These are phyloP conservation scores for Eilema griseolum DNA, from an alignment of 2,888 invertebrate genomes.

Conservation along the genomic window DNA sequence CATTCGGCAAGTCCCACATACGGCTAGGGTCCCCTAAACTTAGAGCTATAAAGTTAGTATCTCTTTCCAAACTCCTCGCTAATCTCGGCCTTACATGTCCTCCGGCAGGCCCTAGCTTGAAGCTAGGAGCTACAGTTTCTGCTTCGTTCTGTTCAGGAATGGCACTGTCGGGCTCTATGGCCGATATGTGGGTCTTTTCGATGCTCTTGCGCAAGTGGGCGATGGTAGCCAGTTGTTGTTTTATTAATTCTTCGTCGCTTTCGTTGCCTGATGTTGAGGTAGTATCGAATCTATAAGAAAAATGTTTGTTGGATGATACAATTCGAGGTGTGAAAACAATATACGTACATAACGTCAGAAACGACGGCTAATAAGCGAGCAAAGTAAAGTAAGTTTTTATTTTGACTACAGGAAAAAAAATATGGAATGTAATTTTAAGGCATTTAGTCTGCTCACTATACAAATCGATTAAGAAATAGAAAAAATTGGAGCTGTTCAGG, in stretches of 20 bases:
- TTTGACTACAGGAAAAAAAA: too few species aligned
- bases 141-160: slow-evolving; percentile 76
- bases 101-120: slow-evolving; percentile 88
- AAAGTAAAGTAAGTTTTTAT: too few species aligned
- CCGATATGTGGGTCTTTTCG: slow-evolving; percentile 81
- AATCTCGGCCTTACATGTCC: slow-evolving; percentile 78
- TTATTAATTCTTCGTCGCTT: slow-evolving; percentile 87
- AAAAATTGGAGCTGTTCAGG: too few species aligned
- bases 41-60: slow-evolving; percentile 74
- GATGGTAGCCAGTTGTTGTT: slow-evolving; percentile 74
- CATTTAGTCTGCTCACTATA: too few species aligned
- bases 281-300: slow-evolving; percentile 81
- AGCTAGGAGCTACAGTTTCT: slow-evolving; percentile 86
- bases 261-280: slow-evolving; percentile 89
- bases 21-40: slow-evolving; percentile 80
- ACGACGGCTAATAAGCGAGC: too few species aligned
- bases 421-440: too few species aligned
- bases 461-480: too few species aligned
- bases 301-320: neutral
- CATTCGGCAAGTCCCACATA: slow-evolving; percentile 78
- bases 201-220: slow-evolving; percentile 79
- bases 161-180: slow-evolving; percentile 72
- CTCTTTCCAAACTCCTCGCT: slow-evolving; percentile 74
- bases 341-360: neutral
- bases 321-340: neutral